Base-by-base conservation (phyloP, 2,888 invertebrate species). In the Phlogophora meticulosa region DNA sequence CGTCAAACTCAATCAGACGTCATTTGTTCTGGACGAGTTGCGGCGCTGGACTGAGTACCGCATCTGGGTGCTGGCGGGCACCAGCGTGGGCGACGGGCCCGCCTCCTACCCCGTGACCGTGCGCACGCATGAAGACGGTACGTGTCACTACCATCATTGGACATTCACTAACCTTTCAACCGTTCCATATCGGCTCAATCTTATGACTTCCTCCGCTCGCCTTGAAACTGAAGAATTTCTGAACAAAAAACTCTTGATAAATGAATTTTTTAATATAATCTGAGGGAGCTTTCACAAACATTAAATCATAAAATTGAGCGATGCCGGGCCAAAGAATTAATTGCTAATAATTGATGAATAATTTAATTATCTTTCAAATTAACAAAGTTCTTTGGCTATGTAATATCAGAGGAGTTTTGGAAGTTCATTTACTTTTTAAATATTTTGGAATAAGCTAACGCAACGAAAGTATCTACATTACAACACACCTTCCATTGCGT, bases 61-160 rank as follows among this genome's bases (percentile, higher is more conserved):
- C 93, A 97, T 99, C 89, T 99, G 99, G 98, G 98, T 99, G 88
- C 96, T 98, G 85, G 99, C 99, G 80, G 99, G 99, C 89, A 99
- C 99, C 86, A 97, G 97, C 88, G 98, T 99, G 84, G 99, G 99
- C 90, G 99, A 99, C 95, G 99, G 99, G 77, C 99, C 98, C 78
- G 97, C 97, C 88, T 99, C 99, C 85, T 98, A 97, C 94, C 98
- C 98, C 78, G 97, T 99, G 96, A 97, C 97, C 88, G 98, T 99
- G 88, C 98, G 98, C 96, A 99, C 99, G 83, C 98, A 98, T 92
- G 99, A 99, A 98, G 99, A 99, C 97, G 99, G 99, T 99, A 99
- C 97, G 99, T 98, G 91, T 93, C 93, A 62, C 74, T 69, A 80
- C 71, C 58, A 52, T 58, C 78, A 78, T 63, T 73, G 55, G 65